These are phyloP conservation scores for Smithornis capensis DNA, from an alignment of 2,113 vertebrate species.

Conservation along the genomic window DNA sequence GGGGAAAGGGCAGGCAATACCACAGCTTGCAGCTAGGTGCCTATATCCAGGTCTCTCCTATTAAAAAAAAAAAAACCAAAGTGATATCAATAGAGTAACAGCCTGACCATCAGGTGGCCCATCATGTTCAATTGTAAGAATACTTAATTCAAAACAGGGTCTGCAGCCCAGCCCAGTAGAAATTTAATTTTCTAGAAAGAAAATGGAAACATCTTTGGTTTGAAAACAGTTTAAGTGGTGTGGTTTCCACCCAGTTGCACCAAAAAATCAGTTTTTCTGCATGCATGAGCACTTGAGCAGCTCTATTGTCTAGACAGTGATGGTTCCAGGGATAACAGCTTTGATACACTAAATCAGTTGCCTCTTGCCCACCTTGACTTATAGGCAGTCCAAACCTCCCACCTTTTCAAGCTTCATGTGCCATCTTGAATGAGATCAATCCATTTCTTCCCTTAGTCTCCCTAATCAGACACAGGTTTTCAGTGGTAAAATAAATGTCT, in stretches of 20 bases:
- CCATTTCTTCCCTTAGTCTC: background rate
- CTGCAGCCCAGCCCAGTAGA: background rate
- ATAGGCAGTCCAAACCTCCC: background rate
- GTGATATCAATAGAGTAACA: background rate
- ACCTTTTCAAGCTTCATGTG: background rate
- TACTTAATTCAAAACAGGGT: background rate
- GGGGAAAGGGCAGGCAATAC: background rate
- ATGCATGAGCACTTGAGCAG: background rate
- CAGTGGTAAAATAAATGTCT: background rate
- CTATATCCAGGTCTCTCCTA: background rate
- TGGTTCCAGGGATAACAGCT: background rate
- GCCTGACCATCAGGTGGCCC: background rate
- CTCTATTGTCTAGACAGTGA: background rate
- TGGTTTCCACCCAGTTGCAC: accelerated
- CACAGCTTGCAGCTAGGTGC: background rate
- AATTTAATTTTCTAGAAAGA: background rate
- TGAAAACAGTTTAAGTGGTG: background rate
- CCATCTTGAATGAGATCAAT: background rate
- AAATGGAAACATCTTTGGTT: background rate
- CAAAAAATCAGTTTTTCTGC: background rate
- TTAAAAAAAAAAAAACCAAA: background rate
- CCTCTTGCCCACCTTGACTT: background rate
- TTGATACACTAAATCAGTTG: background rate
- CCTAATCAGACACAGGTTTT: background rate
- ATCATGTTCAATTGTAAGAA: background rate